phyloP scores from a whole-genome alignment of 2,888 invertebrate genomes.

The Tenthredo mesomela region DNA sequence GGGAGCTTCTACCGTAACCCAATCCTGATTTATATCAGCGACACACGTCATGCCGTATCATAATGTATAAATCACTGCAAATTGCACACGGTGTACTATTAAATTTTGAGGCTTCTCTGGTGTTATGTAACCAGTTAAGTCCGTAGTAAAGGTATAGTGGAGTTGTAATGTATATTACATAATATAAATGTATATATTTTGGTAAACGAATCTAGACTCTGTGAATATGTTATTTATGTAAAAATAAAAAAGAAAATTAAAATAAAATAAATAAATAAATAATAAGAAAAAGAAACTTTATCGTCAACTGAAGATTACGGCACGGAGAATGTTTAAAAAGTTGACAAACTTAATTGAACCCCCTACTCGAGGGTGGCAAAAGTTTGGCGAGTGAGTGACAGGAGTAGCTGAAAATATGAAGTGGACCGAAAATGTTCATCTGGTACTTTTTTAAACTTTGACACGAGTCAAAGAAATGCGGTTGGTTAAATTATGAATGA shows the following conservation, averaged over 20 bases:
- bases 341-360: slow-evolving; percentile 35
- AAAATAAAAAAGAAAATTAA: neutral
- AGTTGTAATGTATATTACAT: neutral
- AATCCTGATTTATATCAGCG: slow-evolving; percentile 50
- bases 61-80: slow-evolving; percentile 62
- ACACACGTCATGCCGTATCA: slow-evolving; percentile 58
- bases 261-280: neutral
- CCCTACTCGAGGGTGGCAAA: slow-evolving; percentile 15
- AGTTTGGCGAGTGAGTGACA: slow-evolving; percentile 33
- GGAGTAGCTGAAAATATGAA: slow-evolving; percentile 11
- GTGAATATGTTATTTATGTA: neutral
- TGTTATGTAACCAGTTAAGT: slow-evolving; percentile 7
- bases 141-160: neutral
- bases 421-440: slow-evolving; percentile 25
- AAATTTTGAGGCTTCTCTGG: slow-evolving; percentile 53
- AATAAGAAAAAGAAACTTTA: neutral
- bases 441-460: neutral
- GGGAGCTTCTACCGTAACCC: slow-evolving; percentile 24
- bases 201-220: neutral
- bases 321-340: slow-evolving; percentile 4
- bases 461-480: neutral
- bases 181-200: neutral
- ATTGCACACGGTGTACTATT: slow-evolving; percentile 56
- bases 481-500: neutral
- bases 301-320: neutral